These are phyloP conservation scores for Microctenopoma lineatum DNA, from an alignment of 2,797 vertebrate species.

Conservation along the genomic window DNA sequence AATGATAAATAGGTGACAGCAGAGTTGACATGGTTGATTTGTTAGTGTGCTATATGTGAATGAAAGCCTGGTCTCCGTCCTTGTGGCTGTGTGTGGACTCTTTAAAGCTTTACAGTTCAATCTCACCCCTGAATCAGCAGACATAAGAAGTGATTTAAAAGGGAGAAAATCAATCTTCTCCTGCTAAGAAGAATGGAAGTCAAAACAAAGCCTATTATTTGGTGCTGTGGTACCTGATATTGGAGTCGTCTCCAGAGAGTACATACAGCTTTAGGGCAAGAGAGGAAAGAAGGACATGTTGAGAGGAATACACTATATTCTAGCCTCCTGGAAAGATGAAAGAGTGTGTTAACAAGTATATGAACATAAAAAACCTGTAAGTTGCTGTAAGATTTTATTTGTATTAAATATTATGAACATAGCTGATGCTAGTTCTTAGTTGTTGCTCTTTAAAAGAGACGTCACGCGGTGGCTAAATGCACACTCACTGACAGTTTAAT, in stretches of 20 bases:
- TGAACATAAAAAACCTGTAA: background rate
- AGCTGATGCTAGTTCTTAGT: background rate
- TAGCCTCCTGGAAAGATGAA: conserved; percentile 8
- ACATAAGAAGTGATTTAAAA: conserved; percentile 44
- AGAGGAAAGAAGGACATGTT: conserved; percentile 20
- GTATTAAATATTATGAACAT: conserved; percentile 28
- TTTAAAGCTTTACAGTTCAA: conserved; percentile 38
- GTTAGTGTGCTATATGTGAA: conserved; percentile 8
- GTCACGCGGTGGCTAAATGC: conserved; percentile 19
- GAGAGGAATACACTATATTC: conserved; percentile 18
- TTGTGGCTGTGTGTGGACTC: conserved; percentile 21
- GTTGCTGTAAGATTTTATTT: conserved; percentile 7
- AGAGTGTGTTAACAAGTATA: conserved; percentile 9
- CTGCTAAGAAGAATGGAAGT: conserved; percentile 36
- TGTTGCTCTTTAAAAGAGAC: conserved; percentile 15
- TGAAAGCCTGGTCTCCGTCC: conserved; percentile 37
- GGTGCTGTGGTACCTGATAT: conserved; percentile 45
- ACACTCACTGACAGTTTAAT: conserved; percentile 48
- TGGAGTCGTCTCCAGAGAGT: conserved; percentile 38
- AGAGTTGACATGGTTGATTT: conserved; percentile 32
- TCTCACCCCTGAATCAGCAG: conserved; percentile 33
- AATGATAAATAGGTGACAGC: conserved; percentile 39
- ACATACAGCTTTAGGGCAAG: conserved; percentile 17
- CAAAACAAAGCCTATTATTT: conserved; percentile 61
- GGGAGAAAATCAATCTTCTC: conserved; percentile 46